Evolutionary conservation across 2,888 invertebrate genomes (phyloP).

Genomic region (Lamellibrachia columna): DNA sequence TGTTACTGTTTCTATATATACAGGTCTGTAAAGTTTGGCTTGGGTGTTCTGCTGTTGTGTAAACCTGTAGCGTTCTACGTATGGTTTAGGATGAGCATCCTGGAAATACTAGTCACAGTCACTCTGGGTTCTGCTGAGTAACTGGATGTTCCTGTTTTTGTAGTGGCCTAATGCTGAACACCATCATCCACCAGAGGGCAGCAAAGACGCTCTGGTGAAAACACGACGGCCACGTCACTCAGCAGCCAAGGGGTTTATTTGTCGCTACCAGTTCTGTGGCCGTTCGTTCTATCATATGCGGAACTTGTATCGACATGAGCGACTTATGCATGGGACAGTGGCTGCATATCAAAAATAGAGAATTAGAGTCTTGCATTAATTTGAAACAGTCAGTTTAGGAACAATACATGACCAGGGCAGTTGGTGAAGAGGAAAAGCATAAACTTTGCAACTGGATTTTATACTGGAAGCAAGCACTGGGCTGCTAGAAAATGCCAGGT

Average conservation of each 20-base stretch:
- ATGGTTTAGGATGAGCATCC: background rate
- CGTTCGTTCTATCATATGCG: slow-evolving; percentile 5
- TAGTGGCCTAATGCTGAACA: slow-evolving; percentile 3
- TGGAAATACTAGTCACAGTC: background rate
- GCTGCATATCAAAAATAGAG: background rate
- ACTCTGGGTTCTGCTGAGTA: background rate
- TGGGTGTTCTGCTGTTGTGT: background rate
- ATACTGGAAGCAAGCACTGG: too few relatives aligned
- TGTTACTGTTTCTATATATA: background rate
- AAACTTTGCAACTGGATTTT: too few relatives aligned
- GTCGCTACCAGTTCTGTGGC: background rate
- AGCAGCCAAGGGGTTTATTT: background rate
- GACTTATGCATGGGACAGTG: background rate
- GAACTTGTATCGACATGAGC: background rate
- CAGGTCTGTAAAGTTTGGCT: background rate
- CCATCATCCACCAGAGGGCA: background rate
- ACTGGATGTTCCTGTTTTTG: slow-evolving; percentile 5
- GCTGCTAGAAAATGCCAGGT: too few relatives aligned
- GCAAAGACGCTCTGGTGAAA: background rate
- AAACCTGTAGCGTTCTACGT: background rate
- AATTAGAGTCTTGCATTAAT: background rate
- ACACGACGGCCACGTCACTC: background rate
- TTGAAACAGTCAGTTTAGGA: background rate
- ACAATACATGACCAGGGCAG: background rate
- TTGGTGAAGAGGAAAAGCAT: background rate